phyloP scores from a whole-genome alignment of 2,113 vertebrate genomes.

The Lamprologus tigripictilis region DNA sequence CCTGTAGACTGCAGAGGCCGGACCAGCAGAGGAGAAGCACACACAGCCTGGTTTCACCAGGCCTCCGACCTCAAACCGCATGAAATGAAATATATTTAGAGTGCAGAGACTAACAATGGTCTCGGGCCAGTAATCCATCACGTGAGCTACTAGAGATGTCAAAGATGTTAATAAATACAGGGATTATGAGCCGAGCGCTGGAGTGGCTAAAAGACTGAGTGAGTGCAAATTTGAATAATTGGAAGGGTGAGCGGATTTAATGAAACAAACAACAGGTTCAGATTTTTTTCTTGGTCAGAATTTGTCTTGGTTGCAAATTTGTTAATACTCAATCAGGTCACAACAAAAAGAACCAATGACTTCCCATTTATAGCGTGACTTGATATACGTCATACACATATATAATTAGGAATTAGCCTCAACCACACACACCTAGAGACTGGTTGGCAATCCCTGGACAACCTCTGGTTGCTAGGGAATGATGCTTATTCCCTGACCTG shows the following conservation, averaged over 20 bases:
- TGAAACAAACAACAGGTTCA: background rate
- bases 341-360: background rate
- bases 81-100: constrained; percentile 19
- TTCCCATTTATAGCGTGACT: background rate
- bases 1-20: background rate
- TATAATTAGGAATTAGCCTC: background rate
- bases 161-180: background rate
- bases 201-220: background rate
- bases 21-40: background rate
- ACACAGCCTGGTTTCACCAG: background rate
- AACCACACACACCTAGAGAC: background rate
- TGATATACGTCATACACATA: background rate
- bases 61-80: constrained; percentile 18
- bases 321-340: background rate
- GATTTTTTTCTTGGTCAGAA: background rate
- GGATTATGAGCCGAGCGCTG: background rate
- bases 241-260: background rate
- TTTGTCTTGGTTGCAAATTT: background rate
- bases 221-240: background rate
- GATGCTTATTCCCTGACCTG: background rate
- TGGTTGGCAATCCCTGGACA: background rate
- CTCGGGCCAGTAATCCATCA: background rate
- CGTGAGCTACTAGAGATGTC: background rate
- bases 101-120: background rate
- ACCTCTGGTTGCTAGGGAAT: background rate